Conservation (phyloP, 2,888 invertebrate species). For the Drosophila fulvimacula region DNA sequence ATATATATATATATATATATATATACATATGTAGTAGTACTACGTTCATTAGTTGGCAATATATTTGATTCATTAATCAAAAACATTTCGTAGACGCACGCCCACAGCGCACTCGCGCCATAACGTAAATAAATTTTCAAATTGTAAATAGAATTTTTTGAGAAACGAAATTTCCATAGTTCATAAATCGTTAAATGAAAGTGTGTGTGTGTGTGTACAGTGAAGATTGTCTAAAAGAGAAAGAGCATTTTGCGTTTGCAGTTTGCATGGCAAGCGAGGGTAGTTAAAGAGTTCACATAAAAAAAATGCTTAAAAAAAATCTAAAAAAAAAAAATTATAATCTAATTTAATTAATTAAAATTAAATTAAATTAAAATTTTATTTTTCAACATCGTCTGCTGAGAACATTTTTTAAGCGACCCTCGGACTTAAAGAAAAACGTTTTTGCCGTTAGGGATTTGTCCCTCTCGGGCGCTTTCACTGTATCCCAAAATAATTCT, state of each 20-base stretch:
- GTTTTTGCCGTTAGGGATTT: neutral
- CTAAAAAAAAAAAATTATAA: neutral
- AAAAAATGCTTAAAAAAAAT: neutral
- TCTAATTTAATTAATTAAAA: too few species aligned
- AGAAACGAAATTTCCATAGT: slow-evolving; percentile 29
- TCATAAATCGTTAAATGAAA: slow-evolving; percentile 55
- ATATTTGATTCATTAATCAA: slow-evolving; percentile 52
- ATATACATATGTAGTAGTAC: neutral
- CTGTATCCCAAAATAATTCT: slow-evolving; percentile 34
- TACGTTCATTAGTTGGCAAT: neutral
- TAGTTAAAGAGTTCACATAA: neutral
- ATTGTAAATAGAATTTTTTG: slow-evolving; percentile 17
- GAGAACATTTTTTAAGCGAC: neutral
- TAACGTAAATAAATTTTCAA: slow-evolving; percentile 35
- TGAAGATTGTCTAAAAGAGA: neutral
- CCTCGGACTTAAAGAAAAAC: too few species aligned
- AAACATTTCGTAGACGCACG: slow-evolving; percentile 18
- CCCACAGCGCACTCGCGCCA: slow-evolving; percentile 16
- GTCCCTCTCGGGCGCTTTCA: neutral
- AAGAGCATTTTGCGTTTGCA: neutral
- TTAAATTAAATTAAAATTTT: too few species aligned
- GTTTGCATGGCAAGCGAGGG: neutral
- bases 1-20: neutral
- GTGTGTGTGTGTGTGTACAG: neutral
- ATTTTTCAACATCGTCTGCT: too few species aligned